These are phyloP conservation scores for Anagyrus pseudococci DNA, from an alignment of 2,888 invertebrate genomes.

Conservation along the genomic window DNA sequence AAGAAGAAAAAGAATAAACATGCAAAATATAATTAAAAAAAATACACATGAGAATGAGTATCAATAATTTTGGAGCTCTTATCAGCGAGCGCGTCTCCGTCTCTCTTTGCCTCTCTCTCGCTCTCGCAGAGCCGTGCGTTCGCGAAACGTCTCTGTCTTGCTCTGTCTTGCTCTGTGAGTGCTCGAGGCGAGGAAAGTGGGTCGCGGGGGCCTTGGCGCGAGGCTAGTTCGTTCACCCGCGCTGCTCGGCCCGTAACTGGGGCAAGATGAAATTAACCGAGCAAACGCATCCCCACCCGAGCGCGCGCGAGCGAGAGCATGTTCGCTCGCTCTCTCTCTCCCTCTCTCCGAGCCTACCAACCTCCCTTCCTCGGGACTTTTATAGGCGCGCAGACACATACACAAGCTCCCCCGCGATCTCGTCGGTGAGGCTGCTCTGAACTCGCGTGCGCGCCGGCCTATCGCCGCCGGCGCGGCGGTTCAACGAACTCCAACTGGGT, in stretches of 20 bases:
- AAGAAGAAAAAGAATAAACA: no score
- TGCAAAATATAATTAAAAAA: no score
- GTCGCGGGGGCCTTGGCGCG: slow-evolving; percentile 61
- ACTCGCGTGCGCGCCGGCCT: slow-evolving; percentile 51
- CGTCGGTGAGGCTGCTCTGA: slow-evolving; percentile 35
- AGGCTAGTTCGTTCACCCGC: slow-evolving; percentile 70
- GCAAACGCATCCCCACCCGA: slow-evolving; percentile 50
- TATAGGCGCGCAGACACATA: slow-evolving; percentile 7
- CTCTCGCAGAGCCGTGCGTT: no score
- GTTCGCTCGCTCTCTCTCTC: slow-evolving; percentile 38
- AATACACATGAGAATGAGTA: no score
- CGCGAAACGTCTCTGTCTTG: no score
- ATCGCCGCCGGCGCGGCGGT: slow-evolving; percentile 53
- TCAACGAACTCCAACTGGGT: slow-evolving; percentile 61
- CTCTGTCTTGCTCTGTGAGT: slow-evolving; percentile 13
- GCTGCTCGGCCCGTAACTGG: slow-evolving; percentile 65
- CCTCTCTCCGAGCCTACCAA: slow-evolving; percentile 30
- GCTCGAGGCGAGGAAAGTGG: slow-evolving; percentile 54
- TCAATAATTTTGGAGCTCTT: no score
- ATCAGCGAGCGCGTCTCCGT: slow-evolving; percentile 1
- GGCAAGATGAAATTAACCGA: slow-evolving; percentile 71
- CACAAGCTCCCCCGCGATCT: slow-evolving; percentile 29
- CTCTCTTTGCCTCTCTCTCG: slow-evolving; percentile 7
- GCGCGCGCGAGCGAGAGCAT: slow-evolving; percentile 61
- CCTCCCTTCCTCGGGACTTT: slow-evolving; percentile 17